Percentiles rank a stretch among this genome's conserved stretches.
Conservation (phyloP, 2,113 vertebrate genomes). For the Noctilio leporinus region DNA sequence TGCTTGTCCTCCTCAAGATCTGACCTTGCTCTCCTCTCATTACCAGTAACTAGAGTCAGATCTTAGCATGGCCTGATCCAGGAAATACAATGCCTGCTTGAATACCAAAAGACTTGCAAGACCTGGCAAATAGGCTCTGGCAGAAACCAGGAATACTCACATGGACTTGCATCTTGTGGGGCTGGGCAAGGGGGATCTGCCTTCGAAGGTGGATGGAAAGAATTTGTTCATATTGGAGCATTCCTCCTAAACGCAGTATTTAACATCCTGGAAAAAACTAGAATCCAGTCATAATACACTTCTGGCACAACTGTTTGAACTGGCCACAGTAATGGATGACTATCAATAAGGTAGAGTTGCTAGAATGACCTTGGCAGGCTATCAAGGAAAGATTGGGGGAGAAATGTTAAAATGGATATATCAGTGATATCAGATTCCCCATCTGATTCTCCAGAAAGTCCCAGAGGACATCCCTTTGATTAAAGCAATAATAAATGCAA, state of each 20-base stretch:
- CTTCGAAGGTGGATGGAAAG: neutral
- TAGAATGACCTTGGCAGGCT: constrained; percentile 1
- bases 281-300: neutral
- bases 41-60: neutral
- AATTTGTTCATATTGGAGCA: neutral
- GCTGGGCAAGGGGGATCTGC: neutral
- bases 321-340: neutral
- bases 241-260: neutral
- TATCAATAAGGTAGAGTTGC: neutral
- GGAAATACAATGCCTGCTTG: neutral
- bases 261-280: neutral
- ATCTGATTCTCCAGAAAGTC: neutral
- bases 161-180: neutral
- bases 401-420: neutral
- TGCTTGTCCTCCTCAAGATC: neutral
- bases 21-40: neutral
- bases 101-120: neutral
- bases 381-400: neutral
- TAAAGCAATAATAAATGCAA: neutral
- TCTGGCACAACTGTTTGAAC: neutral
- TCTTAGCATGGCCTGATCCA: neutral
- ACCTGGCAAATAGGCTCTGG: neutral
- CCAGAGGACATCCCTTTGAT: neutral
- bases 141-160: neutral
- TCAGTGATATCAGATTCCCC: neutral